Base-by-base conservation (phyloP, 2,113 vertebrate species). In the Hypanus sabinus region DNA sequence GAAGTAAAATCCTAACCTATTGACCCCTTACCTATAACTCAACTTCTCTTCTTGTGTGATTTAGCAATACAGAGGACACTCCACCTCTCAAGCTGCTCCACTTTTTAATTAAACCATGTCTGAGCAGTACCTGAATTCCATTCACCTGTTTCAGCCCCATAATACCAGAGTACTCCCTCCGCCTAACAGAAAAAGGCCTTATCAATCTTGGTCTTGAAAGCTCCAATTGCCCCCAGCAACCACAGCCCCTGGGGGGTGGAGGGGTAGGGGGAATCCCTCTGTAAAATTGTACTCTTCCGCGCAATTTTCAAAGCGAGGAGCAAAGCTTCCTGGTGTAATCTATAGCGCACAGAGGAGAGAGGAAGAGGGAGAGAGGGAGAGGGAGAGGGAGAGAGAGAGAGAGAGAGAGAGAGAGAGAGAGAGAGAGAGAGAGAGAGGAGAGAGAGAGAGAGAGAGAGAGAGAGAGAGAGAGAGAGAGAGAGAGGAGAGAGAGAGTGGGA, bases 321-420 rank as follows among this genome's bases (percentile, higher is more conserved):
- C 96, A 97, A 95, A 96, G 95, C 96, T 95, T 97, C 96, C 95
- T 95, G 30, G 94, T 94, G 95, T 96, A 97, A 97, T 97, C 96
- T 97, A 97, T 97, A 97, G 96, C 95, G 96, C 94, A 95, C 97
- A 96, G 96, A 97, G 95, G 96, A 97, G 71, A 97, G 71, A 73
- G n/a, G 33, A 16, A 46, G 46, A 46, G 46, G 4, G 46, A 18
- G 2, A n/a, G n/a, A n/a, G 71, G 24, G n/a, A 65, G n/a, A 46
- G 46, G 4, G 46, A 46, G 46, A 18, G 2, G n/a, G n/a, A n/a
- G 71, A 73, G n/a, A 65, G n/a, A 46, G 46, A 46, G 46, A 46
- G 46, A 18, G 2, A n/a, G 71, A 73, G n/a, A 65, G n/a, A 46
- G 46, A 46, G 46, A 46, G 46, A 18, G 2, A n/a, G 71, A 73